phyloP scores from a whole-genome alignment of 2,797 vertebrate species.

The Takifugu rubripes region DNA sequence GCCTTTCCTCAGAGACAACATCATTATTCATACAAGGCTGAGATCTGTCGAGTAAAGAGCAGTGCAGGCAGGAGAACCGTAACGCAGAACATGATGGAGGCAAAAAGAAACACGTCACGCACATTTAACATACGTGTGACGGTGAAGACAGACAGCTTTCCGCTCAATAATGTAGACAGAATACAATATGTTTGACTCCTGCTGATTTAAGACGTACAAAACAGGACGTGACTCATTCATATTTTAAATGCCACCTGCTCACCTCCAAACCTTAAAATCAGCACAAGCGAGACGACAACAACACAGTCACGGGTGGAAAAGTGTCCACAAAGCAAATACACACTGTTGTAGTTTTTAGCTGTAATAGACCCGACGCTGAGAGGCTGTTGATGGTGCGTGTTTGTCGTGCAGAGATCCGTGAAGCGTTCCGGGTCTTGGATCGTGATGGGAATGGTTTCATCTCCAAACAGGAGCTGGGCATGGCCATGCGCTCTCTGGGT shows the following conservation, averaged over 20 bases:
- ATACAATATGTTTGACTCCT: neutral
- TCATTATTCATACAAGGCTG: conserved; percentile 14
- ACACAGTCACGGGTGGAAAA: neutral
- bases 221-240: neutral
- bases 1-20: conserved; percentile 12
- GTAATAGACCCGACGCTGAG: neutral
- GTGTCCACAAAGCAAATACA: neutral
- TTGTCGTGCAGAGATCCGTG: conserved; percentile 83
- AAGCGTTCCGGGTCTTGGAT: conserved; percentile 89
- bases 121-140: neutral
- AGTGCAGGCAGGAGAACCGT: neutral
- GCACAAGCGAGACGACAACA: neutral
- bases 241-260: conserved; percentile 3
- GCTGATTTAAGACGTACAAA: neutral
- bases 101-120: neutral
- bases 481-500: conserved; percentile 93
- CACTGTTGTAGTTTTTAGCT: neutral
- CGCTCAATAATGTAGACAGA: neutral
- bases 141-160: neutral
- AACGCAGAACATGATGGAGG: no score
- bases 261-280: conserved; percentile 4
- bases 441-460: conserved; percentile 93
- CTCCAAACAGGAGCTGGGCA: conserved; percentile 95
- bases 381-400: conserved; percentile 9
- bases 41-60: conserved; percentile 1